Base-by-base conservation (phyloP, 2,113 vertebrate genomes). In the Chionis minor region DNA sequence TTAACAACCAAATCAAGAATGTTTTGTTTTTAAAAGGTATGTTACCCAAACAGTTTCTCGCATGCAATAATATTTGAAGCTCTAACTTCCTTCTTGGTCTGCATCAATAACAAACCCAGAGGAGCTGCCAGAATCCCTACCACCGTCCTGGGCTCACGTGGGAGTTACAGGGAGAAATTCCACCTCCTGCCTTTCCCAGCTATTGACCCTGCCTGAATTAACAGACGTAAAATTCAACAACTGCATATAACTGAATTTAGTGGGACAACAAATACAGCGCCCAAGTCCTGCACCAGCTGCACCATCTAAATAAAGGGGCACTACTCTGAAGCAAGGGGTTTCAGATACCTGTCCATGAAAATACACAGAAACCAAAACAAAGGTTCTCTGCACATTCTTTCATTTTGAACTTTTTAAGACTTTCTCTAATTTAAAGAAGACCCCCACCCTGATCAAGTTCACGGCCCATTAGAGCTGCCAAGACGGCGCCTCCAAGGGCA, bases 161-260 rank as follows among this genome's bases (percentile, higher is more conserved):
- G 24, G 32, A 73, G 40, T 8, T 16, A 35, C 2, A 1, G 49
- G 54, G 54, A 77, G 12, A 61, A 51, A 30, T 27, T 33, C 18
- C 65, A 65, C 24, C 71, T 66, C 56, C 55, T 21, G 49, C 28
- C 47, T 14, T 21, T 24, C 63, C 54, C 67, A 44, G 9, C 47
- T 14, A 13, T 4, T 3, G 65, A 22, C 44, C 51, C 56, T 14
- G 67, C 26, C 49, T 8, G 27, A 28, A 32, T 6, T 2, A 38
- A 47, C 10, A 44, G 26, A 8, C 1, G 2, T 2, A 42, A 63
- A 45, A 61, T 12, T 28, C 62, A 42, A 32, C 30, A 20, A 6
- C 26, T 2, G 3, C 6, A 4, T 0, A 0, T 3, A 40, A 42
- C 9, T 0, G 0, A 38, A 18, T 19, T 12, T 6, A 2, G 59